Base-by-base conservation (phyloP, 2,888 invertebrate species). In the Sinotaia quadrata region DNA sequence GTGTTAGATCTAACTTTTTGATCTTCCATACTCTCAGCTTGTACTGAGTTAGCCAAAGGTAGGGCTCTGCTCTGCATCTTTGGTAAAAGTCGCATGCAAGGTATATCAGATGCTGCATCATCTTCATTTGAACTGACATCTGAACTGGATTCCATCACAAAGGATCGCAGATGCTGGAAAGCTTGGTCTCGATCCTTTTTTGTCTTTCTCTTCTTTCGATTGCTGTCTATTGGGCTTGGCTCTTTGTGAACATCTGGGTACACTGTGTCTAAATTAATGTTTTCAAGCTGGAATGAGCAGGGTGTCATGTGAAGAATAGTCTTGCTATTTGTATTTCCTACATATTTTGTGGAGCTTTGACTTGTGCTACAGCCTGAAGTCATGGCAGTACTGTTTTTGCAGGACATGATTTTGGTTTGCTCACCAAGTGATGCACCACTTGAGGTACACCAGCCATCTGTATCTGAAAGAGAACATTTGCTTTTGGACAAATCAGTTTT, bases 101-200 rank as follows among this genome's bases (percentile, higher is more conserved):
- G n/a, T n/a, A 10, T 47, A 27, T 24, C 51, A 12, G 29, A n/a
- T 5, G 29, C 71, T 18, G 74, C 76, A 21, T 70, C 75, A 12
- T 68, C 71, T n/a, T 74, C 74, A 37, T 77, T 75, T 31, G n/a
- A n/a, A n/a, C n/a, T n/a, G n/a, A 74, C 75, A 54, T 80, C 80
- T 4, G 81, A 76, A 54, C 76, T 76, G 36, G 75, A 78, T 15
- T 74, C 73, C 0, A 79, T 52, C 21, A 79, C 73, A 66, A 69
- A 77, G 29, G 57, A 73, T 56, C 77, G 78, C 36, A 78, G 77
- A 54, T 76, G 75, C 69, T 78, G 78, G 8, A 78, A 58, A 29
- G 74, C 62, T 27, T 78, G 76, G 29, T 63, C 68, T 21, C 74
- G 68, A 60, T 81, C 81, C 57, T 78, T 61, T 60, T 78, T 77